Evolutionary conservation across 2,888 invertebrate species (phyloP), one percentile per base, ranked within the genome.

Genomic region (Tetragonula carbonaria): DNA sequence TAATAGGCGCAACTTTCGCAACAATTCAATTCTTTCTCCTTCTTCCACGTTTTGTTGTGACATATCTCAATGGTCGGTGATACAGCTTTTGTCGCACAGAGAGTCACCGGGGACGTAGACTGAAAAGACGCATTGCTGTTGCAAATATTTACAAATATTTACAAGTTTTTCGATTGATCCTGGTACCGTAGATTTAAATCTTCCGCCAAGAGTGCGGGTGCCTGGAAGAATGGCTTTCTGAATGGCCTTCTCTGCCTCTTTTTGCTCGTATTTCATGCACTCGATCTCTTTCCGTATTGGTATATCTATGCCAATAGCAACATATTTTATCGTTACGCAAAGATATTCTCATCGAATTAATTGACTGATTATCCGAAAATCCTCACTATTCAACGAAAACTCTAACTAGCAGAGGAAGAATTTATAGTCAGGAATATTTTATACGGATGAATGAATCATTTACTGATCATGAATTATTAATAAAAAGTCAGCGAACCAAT

Each of bases 161-260:
- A 72, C 75, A 79, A 87, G 74, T 86, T 83, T 78, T 28, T 83
- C 77, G 45, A 86, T 77, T 74, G 86, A 81, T 73, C 75, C 68
- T n/a, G 87, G 86, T 53, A 88, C 71, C n/a, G 85, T 67, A 23
- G 88, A 79, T 66, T 82, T 88, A 81, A 83, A 90, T 86, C 84
- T 88, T 75, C 77, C 89, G 57, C 86, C 88, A 28, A 90, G 77
- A 45, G 87, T 88, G 18, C 86, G 74, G 59, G 87, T 88, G 13
- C 90, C 86, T 0, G 88, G 88, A 50, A 88, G 76, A 73, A 91
- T 88, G 14, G 88, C 88, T 57, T 78, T 87, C 77, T 90, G 87
- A 59, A 91, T 84, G 55, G 88, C 83, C 63, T 85, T 86, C 65
- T 89, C 89, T 0, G 87, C 86, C 8, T 84, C 81, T 75, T 81